A percentile compares a stretch with the other conserved stretches of the same genome.
These are phyloP conservation scores for Blastobasis adustella DNA, from an alignment of 2,888 invertebrate genomes.

Conservation along the genomic window DNA sequence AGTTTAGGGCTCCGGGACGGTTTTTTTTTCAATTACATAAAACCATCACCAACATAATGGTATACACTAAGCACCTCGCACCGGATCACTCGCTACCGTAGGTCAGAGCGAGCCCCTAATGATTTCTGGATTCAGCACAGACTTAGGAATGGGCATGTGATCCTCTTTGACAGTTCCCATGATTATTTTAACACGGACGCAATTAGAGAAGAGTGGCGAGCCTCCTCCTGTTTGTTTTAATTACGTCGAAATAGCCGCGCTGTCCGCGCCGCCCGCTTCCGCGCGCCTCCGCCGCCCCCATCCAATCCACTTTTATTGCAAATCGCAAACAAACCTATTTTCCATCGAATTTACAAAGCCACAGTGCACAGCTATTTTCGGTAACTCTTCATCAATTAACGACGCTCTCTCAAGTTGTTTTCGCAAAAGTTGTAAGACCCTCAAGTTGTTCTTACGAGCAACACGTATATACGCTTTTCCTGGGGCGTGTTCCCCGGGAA, in stretches of 20 bases:
- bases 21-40: too few species aligned
- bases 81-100: too few species aligned
- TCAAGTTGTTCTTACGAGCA: conserved; percentile 4
- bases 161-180: conserved; percentile 34
- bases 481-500: conserved; percentile 3
- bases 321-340: conserved; percentile 48
- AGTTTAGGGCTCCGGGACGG: too few species aligned
- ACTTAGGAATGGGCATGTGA: not conserved
- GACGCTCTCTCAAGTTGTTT: conserved; percentile 7
- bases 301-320: conserved; percentile 53
- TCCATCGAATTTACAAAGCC: conserved; percentile 3
- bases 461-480: conserved; percentile 4
- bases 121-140: too few species aligned
- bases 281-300: conserved; percentile 15
- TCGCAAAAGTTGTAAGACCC: conserved; percentile 4
- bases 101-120: too few species aligned
- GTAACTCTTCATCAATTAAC: conserved; percentile 7
- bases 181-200: conserved; percentile 69
- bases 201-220: conserved; percentile 68
- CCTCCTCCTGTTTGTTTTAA: conserved; percentile 71
- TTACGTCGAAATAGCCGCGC: conserved; percentile 63
- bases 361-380: not conserved
- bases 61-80: too few species aligned
- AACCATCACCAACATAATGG: too few species aligned
- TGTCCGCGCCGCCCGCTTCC: conserved; percentile 31